A percentile compares a stretch with the other conserved stretches of the same genome.
These are phyloP conservation scores for Choreutis nemorana DNA, from an alignment of 2,888 invertebrate genomes.

Conservation along the genomic window DNA sequence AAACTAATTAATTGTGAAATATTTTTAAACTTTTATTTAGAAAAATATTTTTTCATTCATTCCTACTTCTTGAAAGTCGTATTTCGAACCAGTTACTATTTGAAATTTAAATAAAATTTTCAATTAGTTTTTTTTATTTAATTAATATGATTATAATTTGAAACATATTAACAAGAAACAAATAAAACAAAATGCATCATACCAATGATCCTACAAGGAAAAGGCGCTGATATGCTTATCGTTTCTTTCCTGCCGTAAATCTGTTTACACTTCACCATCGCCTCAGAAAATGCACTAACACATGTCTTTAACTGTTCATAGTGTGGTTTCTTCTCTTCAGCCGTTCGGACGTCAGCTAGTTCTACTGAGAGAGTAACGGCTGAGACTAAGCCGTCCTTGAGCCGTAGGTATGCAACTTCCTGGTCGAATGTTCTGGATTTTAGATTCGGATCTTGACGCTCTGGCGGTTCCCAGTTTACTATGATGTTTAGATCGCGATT, in stretches of 20 bases:
- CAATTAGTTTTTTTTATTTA: too few species aligned
- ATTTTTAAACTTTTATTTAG: too few species aligned
- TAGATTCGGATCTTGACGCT: conserved; percentile 29
- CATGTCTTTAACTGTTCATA: conserved; percentile 30
- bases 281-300: conserved; percentile 32
- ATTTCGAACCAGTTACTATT: too few species aligned
- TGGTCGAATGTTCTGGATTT: conserved; percentile 40
- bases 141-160: too few species aligned
- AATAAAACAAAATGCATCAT: conserved; percentile 12
- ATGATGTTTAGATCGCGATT: conserved; percentile 81
- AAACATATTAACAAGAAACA: not conserved
- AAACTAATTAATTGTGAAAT: too few species aligned
- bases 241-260: conserved; percentile 26
- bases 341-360: conserved; percentile 25
- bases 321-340: conserved; percentile 24
- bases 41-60: too few species aligned
- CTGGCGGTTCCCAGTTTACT: conserved; percentile 73
- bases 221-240: conserved; percentile 34
- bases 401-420: conserved; percentile 37
- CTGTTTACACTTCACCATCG: conserved; percentile 32
- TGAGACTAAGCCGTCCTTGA: conserved; percentile 43
- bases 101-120: too few species aligned
- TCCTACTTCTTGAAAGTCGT: too few species aligned
- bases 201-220: conserved; percentile 50
- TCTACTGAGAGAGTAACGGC: conserved; percentile 41